These are phyloP conservation scores for Dexiosoma caninum DNA, from an alignment of 2,888 invertebrate genomes.

Conservation along the genomic window DNA sequence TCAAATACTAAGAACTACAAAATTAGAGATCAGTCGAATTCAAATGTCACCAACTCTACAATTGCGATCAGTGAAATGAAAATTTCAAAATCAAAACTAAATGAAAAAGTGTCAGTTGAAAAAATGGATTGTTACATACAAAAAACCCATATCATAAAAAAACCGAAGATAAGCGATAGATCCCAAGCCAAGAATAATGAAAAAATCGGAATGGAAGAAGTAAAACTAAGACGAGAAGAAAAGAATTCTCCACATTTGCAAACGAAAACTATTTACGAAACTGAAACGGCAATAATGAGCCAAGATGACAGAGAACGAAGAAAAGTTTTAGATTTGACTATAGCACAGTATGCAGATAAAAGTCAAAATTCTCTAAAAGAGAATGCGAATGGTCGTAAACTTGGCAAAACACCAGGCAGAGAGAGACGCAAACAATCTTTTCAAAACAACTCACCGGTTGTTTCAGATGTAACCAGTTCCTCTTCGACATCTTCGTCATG, in stretches of 20 bases:
- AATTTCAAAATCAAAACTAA: constrained; percentile 61
- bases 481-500: constrained; percentile 57
- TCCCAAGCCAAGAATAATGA: constrained; percentile 2
- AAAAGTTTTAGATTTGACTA: constrained; percentile 16
- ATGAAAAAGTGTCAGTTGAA: constrained; percentile 55
- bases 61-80: constrained; percentile 9
- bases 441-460: constrained; percentile 47
- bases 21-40: constrained; percentile 56
- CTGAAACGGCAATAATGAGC: background rate
- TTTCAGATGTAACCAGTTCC: constrained; percentile 33
- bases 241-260: constrained; percentile 21
- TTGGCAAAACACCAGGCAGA: constrained; percentile 77
- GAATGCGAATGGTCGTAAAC: constrained; percentile 68
- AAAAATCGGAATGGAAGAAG: constrained; percentile 37
- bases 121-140: constrained; percentile 57
- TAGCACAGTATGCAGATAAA: constrained; percentile 6
- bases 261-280: constrained; percentile 64
- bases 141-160: constrained; percentile 42
- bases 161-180: constrained; percentile 46
- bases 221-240: constrained; percentile 42
- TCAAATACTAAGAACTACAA: constrained; percentile 49
- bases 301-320: constrained; percentile 20
- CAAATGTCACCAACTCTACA: constrained; percentile 13
- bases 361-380: constrained; percentile 62
- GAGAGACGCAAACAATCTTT: constrained; percentile 74